These are phyloP conservation scores for Pleuronectes platessa DNA, from an alignment of 2,113 vertebrate species.

Conservation along the genomic window DNA sequence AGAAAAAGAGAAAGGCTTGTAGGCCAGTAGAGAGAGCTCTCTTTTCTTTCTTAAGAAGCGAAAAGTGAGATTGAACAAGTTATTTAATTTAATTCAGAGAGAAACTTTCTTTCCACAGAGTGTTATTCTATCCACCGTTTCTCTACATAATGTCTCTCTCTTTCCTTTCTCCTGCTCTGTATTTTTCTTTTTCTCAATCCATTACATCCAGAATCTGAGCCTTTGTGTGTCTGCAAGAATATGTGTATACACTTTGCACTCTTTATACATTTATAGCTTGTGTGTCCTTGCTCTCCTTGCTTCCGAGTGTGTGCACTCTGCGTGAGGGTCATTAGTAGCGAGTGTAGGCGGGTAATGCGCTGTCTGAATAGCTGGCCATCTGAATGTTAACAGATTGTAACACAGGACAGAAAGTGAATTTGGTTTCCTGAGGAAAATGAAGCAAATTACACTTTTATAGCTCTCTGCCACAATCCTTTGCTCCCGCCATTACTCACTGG, in stretches of 20 bases:
- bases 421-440: constrained; percentile 81
- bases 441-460: constrained; percentile 86
- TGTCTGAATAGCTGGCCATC: constrained; percentile 69
- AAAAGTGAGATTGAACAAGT: constrained; percentile 47
- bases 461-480: constrained; percentile 81
- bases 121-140: constrained; percentile 44
- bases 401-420: constrained; percentile 78
- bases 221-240: constrained; percentile 13
- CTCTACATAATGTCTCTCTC: constrained; percentile 23
- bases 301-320: constrained; percentile 28
- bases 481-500: constrained; percentile 79
- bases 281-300: constrained; percentile 42
- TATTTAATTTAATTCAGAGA: constrained; percentile 60
- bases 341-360: constrained; percentile 75
- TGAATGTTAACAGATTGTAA: constrained; percentile 83
- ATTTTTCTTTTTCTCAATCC: constrained; percentile 45
- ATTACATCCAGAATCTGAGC: constrained; percentile 43
- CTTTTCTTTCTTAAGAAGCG: neutral
- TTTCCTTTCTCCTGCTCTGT: neutral
- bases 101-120: constrained; percentile 43
- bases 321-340: constrained; percentile 65
- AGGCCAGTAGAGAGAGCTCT: constrained; percentile 20
- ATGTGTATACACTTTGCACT: constrained; percentile 25
- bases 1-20: constrained; percentile 42
- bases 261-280: constrained; percentile 23